Evolutionary conservation across 2,797 vertebrate genomes (phyloP), one percentile per base, ranked within the genome.

Genomic region (Amphiprion clarkii): DNA sequence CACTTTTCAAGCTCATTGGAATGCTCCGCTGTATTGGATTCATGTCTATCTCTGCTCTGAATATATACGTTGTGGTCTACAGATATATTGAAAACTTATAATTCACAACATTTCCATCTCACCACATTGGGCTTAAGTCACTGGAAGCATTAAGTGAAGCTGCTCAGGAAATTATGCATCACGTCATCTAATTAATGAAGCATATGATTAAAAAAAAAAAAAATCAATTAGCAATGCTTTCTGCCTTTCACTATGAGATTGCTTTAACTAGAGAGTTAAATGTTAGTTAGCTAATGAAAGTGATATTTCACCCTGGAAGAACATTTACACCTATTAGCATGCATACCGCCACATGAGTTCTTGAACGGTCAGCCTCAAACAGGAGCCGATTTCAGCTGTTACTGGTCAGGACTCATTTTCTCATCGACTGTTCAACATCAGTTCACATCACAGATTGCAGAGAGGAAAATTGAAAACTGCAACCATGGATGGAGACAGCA

Each of bases 231-330:
- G 53, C 48, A 58, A 63, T 40, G 54, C 51, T 49, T 70, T 29
- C 67, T 56, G 67, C 52, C 51, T 71, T 67, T 65, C 60, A 53
- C 44, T 33, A 10, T 69, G 74, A 73, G 53, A 68, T 71, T 66
- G 51, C 40, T 70, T 80, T 55, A 82, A 80, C 64, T 76, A 16
- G 58, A 78, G 73, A 76, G 86, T 90, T 91, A 80, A 67, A 56
- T 57, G 89, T 92, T 90, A 92, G 92, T 87, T 73, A 90, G 78
- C 70, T 84, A 74, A 87, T 86, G 68, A 67, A 83, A 81, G 77
- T 6, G 36, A 64, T 72, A 67, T 86, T 89, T 92, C 89, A 91
- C 86, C 74, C 85, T 78, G 82, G 81, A 71, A 83, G 77, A 85
- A 88, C 83, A 67, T 65, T 44, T 0, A 13, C 16, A 16, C 46